Percentiles rank a stretch among this genome's conserved stretches.
phyloP scores from a whole-genome alignment of 2,888 invertebrate species.

The Acholoe squamosa region DNA sequence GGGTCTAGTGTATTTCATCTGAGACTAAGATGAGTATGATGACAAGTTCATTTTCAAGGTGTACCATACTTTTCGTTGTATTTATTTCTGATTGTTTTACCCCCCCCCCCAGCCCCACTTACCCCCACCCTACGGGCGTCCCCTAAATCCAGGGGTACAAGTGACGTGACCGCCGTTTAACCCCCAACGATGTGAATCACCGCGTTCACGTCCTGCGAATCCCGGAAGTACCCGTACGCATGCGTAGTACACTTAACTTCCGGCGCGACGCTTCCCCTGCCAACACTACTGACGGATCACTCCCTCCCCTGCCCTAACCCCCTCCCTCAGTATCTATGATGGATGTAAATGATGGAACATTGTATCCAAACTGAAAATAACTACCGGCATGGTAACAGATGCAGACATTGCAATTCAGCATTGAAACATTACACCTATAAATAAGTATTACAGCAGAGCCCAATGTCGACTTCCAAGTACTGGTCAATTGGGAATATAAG shows the following conservation, averaged over 20 bases:
- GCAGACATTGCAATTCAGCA: too few species aligned
- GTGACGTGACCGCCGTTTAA: constrained; percentile 24
- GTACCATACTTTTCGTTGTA: not conserved
- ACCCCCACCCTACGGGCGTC: not conserved
- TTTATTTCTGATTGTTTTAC: not conserved
- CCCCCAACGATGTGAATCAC: constrained; percentile 34
- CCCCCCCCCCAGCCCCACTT: not conserved
- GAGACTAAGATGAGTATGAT: too few species aligned
- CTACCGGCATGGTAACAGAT: too few species aligned
- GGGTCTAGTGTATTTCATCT: too few species aligned
- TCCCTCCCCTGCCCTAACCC: not conserved
- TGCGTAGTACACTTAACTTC: not conserved
- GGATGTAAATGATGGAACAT: too few species aligned
- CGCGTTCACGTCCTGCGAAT: not conserved
- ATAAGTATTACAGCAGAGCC: too few species aligned
- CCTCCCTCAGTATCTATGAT: too few species aligned
- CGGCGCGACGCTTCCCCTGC: not conserved
- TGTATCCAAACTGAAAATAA: too few species aligned
- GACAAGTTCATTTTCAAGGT: too few species aligned
- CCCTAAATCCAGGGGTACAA: not conserved
- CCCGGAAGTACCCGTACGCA: constrained; percentile 35
- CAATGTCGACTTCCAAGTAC: too few species aligned
- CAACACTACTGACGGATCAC: not conserved
- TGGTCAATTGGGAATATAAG: too few species aligned
- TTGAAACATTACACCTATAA: too few species aligned